These are phyloP conservation scores for Poecile montanus DNA, from an alignment of 2,797 vertebrate species.

Conservation along the genomic window DNA sequence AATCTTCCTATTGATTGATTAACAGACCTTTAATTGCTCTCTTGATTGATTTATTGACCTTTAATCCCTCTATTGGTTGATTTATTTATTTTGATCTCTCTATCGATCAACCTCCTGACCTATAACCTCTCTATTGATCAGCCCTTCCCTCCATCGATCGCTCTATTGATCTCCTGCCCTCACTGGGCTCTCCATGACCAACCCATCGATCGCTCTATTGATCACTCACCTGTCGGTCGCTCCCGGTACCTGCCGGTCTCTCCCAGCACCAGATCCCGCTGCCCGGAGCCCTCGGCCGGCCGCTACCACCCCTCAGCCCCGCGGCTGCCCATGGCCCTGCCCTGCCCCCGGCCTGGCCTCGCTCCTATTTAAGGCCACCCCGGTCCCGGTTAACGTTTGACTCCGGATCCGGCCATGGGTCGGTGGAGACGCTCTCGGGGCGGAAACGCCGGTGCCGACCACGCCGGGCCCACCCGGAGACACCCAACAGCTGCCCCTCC, in stretches of 20 bases:
- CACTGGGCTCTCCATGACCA: fast-evolving
- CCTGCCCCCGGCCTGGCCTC: neutral
- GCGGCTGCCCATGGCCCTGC: neutral
- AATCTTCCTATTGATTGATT: neutral
- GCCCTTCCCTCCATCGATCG: fast-evolving
- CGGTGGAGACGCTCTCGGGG: neutral
- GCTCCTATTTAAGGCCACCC: neutral
- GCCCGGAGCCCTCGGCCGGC: neutral
- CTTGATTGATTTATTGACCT: neutral
- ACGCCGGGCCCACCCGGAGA: fast-evolving
- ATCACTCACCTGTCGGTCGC: neutral
- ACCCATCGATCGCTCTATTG: fast-evolving
- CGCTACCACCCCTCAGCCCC: no score
- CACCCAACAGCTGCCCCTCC: fast-evolving
- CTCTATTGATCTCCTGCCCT: neutral
- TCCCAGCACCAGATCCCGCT: fast-evolving
- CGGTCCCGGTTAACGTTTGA: conserved; percentile 4
- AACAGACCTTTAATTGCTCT: neutral
- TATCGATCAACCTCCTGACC: fast-evolving
- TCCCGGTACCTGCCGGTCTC: fast-evolving
- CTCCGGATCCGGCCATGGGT: neutral
- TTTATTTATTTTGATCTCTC: neutral
- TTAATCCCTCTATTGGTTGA: neutral
- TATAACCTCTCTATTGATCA: neutral
- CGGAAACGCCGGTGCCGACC: fast-evolving